Percentiles rank a stretch among this genome's conserved stretches.
Conservation (phyloP, 2,797 vertebrate genomes). For the Sebastes umbrosus region DNA sequence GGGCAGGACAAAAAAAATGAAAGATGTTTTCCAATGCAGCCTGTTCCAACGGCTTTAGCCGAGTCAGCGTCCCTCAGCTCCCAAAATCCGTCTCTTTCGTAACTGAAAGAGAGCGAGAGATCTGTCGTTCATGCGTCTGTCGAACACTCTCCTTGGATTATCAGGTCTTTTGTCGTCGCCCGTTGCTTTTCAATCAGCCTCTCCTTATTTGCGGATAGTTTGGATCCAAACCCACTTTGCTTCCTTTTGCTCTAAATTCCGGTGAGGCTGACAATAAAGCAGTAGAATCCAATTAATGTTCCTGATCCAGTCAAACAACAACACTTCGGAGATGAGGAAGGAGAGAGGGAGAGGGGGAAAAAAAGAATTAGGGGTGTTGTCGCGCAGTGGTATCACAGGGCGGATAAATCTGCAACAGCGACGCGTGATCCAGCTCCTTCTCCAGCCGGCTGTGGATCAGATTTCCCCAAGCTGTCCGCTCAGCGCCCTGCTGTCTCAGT, state of each 20-base stretch:
- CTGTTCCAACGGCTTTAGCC: slow-evolving; percentile 42
- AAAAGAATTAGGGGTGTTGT: slow-evolving; percentile 66
- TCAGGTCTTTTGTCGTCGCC: not conserved
- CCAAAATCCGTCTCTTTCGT: slow-evolving; percentile 31
- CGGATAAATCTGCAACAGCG: slow-evolving; percentile 70
- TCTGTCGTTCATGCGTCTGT: slow-evolving; percentile 13
- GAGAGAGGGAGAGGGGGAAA: not conserved
- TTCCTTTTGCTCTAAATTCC: slow-evolving; percentile 47
- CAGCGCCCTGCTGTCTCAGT: slow-evolving; percentile 63
- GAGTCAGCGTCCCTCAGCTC: slow-evolving; percentile 53
- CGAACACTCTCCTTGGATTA: slow-evolving; percentile 31
- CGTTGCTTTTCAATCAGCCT: slow-evolving; percentile 32
- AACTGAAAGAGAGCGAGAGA: slow-evolving; percentile 26
- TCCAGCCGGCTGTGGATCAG: slow-evolving; percentile 66
- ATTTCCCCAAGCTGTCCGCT: slow-evolving; percentile 75
- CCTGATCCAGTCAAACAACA: slow-evolving; percentile 29
- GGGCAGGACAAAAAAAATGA: slow-evolving; percentile 11
- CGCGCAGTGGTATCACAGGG: slow-evolving; percentile 63
- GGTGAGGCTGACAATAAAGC: slow-evolving; percentile 33
- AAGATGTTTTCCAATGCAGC: slow-evolving; percentile 28
- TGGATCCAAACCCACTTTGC: slow-evolving; percentile 30
- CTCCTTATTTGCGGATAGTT: not conserved
- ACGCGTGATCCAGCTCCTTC: slow-evolving; percentile 69
- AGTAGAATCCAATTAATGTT: slow-evolving; percentile 48
- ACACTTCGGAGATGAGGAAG: slow-evolving; percentile 32